Conservation (phyloP, 35 echinoderm and acorn worm genomes). For the Ophiothrix spiculata region DNA sequence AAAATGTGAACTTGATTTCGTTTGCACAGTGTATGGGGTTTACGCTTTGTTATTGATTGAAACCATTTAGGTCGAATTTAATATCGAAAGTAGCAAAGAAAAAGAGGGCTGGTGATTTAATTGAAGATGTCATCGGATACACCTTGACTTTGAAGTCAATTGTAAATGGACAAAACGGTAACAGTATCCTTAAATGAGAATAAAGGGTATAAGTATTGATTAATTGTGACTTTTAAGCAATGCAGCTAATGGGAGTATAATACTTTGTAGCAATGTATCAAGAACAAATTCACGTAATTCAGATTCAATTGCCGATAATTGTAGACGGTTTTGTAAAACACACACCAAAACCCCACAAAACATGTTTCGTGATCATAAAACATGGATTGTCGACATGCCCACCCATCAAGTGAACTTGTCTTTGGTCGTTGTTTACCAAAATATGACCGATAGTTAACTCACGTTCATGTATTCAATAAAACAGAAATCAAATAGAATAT, state of each 20-base stretch:
- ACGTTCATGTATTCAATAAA: not conserved
- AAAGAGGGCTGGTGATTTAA: not conserved
- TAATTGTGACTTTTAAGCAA: not conserved
- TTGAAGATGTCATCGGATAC: not conserved
- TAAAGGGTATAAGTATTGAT: not conserved
- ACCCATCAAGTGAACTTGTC: not conserved
- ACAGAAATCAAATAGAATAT: not conserved
- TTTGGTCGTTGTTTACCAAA: not conserved
- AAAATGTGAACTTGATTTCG: not conserved
- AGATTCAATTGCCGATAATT: not conserved
- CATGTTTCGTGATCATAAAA: not conserved
- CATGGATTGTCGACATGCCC: not conserved
- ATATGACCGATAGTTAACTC: not conserved
- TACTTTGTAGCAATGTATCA: too few relatives aligned
- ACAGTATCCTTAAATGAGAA: not conserved
- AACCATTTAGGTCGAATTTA: conserved; percentile 7
- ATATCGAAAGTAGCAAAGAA: not conserved
- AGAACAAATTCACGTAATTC: not conserved
- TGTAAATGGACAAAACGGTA: not conserved
- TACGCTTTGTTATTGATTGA: not conserved
- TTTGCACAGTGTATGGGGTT: not conserved
- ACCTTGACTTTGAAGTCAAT: not conserved
- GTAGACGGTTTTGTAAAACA: not conserved
- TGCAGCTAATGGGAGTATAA: too few relatives aligned
- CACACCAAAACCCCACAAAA: not conserved